These are phyloP conservation scores for Trissolcus japonicus DNA, from an alignment of 2,888 invertebrate genomes.

Conservation along the genomic window DNA sequence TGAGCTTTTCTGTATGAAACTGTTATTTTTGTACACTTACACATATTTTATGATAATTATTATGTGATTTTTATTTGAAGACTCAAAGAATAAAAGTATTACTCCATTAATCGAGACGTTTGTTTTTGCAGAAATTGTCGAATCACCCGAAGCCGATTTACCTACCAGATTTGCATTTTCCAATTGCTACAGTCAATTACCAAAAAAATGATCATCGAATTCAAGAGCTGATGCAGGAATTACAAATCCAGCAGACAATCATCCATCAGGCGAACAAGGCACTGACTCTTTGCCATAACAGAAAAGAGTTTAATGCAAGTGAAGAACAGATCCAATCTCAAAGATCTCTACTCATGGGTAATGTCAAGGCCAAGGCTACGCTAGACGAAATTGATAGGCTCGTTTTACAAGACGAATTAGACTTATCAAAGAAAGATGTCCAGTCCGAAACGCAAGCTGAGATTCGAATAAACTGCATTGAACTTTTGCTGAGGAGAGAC, in stretches of 20 bases:
- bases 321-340: slow-evolving; percentile 78
- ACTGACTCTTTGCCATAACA: slow-evolving; percentile 75
- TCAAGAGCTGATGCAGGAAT: slow-evolving; percentile 60
- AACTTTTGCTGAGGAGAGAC: slow-evolving; percentile 58
- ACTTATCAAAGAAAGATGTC: neutral
- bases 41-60: neutral
- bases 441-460: neutral
- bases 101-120: neutral
- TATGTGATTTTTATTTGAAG: neutral
- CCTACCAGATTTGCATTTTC: slow-evolving; percentile 33
- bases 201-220: slow-evolving; percentile 46
- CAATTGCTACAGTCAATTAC: slow-evolving; percentile 18
- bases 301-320: slow-evolving; percentile 77
- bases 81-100: neutral
- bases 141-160: slow-evolving; percentile 13
- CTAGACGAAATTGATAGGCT: slow-evolving; percentile 61
- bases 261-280: slow-evolving; percentile 76
- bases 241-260: slow-evolving; percentile 63
- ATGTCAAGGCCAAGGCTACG: slow-evolving; percentile 58
- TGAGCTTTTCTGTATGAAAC: too few relatives aligned
- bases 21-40: neutral
- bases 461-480: slow-evolving; percentile 27
- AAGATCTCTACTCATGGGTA: slow-evolving; percentile 75
- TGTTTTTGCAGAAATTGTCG: slow-evolving; percentile 52
- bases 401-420: neutral